Evolutionary conservation across 2,113 vertebrate species (phyloP), one percentile per base, ranked within the genome.

Genomic region (Sciurus niger): DNA sequence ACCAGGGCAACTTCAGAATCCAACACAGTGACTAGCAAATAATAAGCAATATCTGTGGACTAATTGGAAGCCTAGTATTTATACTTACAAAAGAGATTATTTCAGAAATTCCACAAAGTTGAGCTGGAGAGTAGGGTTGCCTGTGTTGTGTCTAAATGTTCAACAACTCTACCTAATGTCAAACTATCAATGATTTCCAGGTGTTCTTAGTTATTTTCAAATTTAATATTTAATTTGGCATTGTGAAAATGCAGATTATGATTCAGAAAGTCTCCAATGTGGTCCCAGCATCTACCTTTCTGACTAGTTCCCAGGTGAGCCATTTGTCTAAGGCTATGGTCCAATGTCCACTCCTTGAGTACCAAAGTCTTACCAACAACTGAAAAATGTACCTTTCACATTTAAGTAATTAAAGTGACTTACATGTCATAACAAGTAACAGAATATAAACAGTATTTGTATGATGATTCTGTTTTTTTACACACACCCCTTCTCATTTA

Each of bases 401-500:
- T 74, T 86, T 86, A 77, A 77, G 28, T 51, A 78, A 70, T 37
- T 67, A 83, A 85, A 93, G 13, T 67, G 40, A 80, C 32, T 87
- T 65, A 72, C 17, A 83, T 65, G 24, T 58, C 60, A 96, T 20
- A 90, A 73, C 28, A 85, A 78, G 4, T 40, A 89, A 89, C 28
- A 79, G 6, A 74, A 24, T 67, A 72, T 40, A 94, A 94, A 83
- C 34, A 93, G 74, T 40, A 37, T 53, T 8, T 16, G 2, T 3
- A 94, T 46, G 22, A 17, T 70, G 60, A 73, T 70, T 78, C 40
- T 30, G 16, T 32, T 83, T 94, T 87, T 95, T 34, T 77, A 65
- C 40, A 96, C 34, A 83, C 17, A 60, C 17, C 22, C 4, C 3
- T 90, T 89, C 63, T 95, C 63, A 76, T 87, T 96, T 93, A 58